phyloP scores from a whole-genome alignment of 2,113 vertebrate species.

The Macquaria australasica region DNA sequence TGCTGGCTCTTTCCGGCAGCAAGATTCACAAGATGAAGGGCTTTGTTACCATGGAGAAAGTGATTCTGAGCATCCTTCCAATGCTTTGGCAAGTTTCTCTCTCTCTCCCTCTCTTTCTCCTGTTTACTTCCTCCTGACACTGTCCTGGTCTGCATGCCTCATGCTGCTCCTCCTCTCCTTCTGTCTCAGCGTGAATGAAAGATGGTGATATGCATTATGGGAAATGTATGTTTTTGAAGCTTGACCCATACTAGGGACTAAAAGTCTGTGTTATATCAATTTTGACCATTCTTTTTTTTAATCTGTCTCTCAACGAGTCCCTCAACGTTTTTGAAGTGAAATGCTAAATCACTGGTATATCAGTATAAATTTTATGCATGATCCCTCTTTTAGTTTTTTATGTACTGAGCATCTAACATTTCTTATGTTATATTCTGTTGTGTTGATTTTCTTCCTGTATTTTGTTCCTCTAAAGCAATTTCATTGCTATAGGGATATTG shows the following conservation, averaged over 20 bases:
- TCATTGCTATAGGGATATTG: not conserved
- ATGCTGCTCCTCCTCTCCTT: not conserved
- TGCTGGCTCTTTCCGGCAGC: slow-evolving; percentile 82
- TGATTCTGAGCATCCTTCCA: slow-evolving; percentile 88
- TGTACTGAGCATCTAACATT: not conserved
- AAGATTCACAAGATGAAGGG: slow-evolving; percentile 88
- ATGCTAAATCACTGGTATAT: not conserved
- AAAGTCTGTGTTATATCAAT: not conserved
- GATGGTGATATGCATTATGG: not conserved
- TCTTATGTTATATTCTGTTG: not conserved
- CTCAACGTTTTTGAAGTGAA: not conserved
- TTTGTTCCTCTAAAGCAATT: not conserved
- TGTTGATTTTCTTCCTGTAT: not conserved
- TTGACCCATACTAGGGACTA: not conserved
- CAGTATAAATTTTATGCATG: too few species aligned
- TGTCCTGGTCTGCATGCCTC: slow-evolving; percentile 55
- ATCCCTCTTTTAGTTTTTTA: not conserved
- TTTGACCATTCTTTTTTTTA: not conserved
- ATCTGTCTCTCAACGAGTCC: not conserved
- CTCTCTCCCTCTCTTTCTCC: slow-evolving; percentile 75
- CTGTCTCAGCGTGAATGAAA: not conserved
- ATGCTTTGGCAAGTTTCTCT: slow-evolving; percentile 90
- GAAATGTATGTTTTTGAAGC: not conserved
- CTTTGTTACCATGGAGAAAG: slow-evolving; percentile 88
- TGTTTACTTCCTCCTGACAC: slow-evolving; percentile 4